Conservation (phyloP, 1,140 invertebrate species). For the Diorhabda sublineata region DNA sequence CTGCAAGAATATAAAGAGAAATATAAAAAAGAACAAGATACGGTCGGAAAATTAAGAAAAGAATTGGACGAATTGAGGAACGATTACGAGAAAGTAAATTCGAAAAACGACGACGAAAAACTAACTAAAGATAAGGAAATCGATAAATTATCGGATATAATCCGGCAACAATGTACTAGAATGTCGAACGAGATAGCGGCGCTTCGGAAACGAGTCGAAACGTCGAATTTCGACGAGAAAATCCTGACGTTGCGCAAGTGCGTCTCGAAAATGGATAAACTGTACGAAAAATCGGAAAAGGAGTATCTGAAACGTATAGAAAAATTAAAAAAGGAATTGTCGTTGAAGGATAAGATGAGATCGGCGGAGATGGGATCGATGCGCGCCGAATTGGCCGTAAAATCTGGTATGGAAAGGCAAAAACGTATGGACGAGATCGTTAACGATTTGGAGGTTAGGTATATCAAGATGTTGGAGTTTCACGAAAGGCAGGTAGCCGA, state of each 20-base stretch:
- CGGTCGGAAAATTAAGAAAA: conserved; percentile 6
- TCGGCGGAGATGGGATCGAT: conserved; percentile 29
- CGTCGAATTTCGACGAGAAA: conserved; percentile 21
- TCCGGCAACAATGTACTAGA: conserved; percentile 27
- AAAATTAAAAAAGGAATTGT: conserved; percentile 27
- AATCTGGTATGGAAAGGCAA: conserved; percentile 21
- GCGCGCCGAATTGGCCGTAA: conserved; percentile 25
- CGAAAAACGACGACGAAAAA: conserved; percentile 14
- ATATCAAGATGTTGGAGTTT: conserved; percentile 29
- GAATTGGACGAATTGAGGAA: conserved; percentile 15
- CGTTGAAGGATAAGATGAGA: conserved; percentile 25
- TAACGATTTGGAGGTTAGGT: conserved; percentile 31
- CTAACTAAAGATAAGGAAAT: conserved; percentile 28
- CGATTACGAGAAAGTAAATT: conserved; percentile 14
- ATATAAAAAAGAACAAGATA: conserved; percentile 18
- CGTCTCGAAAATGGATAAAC: conserved; percentile 34
- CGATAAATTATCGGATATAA: conserved; percentile 25
- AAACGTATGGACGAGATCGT: conserved; percentile 28
- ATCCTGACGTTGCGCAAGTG: conserved; percentile 28
- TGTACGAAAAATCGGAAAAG: conserved; percentile 30
- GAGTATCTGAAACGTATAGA: conserved; percentile 32
- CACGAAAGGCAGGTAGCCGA: conserved; percentile 26
- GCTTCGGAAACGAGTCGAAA: conserved; percentile 24
- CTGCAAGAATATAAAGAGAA: conserved; percentile 11
- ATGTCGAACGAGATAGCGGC: conserved; percentile 29